These are phyloP conservation scores for Penaeus chinensis DNA, from an alignment of 1,140 invertebrate species.

Conservation along the genomic window DNA sequence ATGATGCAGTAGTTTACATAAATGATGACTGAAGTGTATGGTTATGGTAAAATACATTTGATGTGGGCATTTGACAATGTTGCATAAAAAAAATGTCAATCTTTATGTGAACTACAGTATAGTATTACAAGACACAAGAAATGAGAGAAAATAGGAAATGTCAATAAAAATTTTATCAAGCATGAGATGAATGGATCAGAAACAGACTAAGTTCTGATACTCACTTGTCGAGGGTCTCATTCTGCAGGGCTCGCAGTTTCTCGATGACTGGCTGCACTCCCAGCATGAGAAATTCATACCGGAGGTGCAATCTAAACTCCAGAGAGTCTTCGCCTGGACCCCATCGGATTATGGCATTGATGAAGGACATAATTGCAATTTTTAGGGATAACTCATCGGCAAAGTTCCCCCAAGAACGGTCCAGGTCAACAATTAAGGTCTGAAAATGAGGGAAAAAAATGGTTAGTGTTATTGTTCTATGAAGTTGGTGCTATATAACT, in stretches of 20 bases:
- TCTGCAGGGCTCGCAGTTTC: constrained; percentile 90
- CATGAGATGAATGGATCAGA: not conserved
- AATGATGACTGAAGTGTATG: too few species aligned
- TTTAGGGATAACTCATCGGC: constrained; percentile 90
- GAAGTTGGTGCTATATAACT: not conserved
- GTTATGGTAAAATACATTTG: too few species aligned
- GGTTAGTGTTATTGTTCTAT: not conserved
- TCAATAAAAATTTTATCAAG: not conserved
- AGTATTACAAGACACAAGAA: not conserved
- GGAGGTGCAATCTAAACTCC: constrained; percentile 93
- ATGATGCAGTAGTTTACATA: too few species aligned
- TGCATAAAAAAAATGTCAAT: too few species aligned
- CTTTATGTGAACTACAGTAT: not conserved
- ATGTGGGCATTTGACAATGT: too few species aligned
- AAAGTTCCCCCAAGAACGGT: constrained; percentile 88
- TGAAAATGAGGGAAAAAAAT: constrained; percentile 68
- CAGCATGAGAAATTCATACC: constrained; percentile 96
- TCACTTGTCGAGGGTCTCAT: constrained; percentile 88
- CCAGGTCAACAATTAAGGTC: constrained; percentile 92
- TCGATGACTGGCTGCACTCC: constrained; percentile 96
- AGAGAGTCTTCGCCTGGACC: constrained; percentile 95
- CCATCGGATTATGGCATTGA: constrained; percentile 96
- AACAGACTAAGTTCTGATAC: constrained; percentile 12
- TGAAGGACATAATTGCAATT: constrained; percentile 97
- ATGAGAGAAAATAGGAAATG: not conserved